A percentile compares a stretch with the other conserved stretches of the same genome.
These are phyloP conservation scores for Callipepla californica DNA, from an alignment of 2,113 vertebrate genomes.

Conservation along the genomic window DNA sequence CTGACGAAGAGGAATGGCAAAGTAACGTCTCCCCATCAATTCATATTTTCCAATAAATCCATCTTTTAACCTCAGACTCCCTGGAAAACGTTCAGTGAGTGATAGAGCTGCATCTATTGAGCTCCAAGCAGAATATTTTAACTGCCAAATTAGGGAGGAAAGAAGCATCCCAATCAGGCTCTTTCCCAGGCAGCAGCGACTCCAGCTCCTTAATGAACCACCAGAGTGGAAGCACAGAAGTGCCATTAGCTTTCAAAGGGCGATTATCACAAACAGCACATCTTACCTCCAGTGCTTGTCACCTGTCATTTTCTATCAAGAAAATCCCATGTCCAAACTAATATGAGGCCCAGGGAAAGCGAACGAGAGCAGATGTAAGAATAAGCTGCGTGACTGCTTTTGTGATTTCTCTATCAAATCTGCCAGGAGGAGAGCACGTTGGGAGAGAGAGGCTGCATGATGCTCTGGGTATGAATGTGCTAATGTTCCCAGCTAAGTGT, in stretches of 20 bases:
- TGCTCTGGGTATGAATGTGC: background rate
- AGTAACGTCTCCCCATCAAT: background rate
- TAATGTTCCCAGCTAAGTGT: conserved; percentile 23
- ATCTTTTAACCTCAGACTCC: background rate
- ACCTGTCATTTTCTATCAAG: conserved; percentile 17
- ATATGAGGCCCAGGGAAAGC: background rate
- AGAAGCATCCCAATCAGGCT: background rate
- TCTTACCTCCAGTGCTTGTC: background rate
- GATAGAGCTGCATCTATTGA: background rate
- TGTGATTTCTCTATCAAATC: background rate
- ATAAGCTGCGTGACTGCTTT: background rate
- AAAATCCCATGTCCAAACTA: background rate
- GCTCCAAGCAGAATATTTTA: background rate
- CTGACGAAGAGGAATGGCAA: background rate
- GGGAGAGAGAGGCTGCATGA: background rate
- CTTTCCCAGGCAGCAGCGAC: background rate
- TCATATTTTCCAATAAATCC: background rate
- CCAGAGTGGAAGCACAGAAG: background rate
- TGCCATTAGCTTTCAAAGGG: background rate
- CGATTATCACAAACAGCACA: background rate
- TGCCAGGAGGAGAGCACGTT: background rate
- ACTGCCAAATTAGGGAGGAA: background rate
- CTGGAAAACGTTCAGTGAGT: background rate
- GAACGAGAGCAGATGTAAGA: background rate
- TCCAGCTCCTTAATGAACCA: background rate